phyloP scores from a whole-genome alignment of 2,113 vertebrate genomes.

The Ascaphus truei region DNA sequence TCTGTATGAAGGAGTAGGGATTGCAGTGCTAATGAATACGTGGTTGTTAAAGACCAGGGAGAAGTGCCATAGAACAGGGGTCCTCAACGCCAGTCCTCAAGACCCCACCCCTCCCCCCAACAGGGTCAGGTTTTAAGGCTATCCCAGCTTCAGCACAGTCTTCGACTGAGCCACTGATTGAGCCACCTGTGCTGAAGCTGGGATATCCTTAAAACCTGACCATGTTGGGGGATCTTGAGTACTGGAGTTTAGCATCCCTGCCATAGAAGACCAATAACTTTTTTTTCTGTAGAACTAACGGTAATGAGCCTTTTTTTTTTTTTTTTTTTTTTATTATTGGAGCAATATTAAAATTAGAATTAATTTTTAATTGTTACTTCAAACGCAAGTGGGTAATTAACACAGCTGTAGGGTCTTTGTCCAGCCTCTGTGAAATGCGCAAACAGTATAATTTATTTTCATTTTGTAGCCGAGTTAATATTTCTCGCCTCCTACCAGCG shows the following conservation, averaged over 20 bases:
- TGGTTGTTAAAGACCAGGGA: slow-evolving; percentile 68
- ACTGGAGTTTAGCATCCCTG: too few species aligned
- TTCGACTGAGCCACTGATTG: too few species aligned
- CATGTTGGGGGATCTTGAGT: too few species aligned
- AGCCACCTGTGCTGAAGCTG: too few species aligned
- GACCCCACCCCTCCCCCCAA: too few species aligned
- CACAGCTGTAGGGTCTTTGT: slow-evolving; percentile 41
- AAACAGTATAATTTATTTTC: slow-evolving; percentile 43
- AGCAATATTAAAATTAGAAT: slow-evolving; percentile 61
- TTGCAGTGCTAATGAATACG: slow-evolving; percentile 60
- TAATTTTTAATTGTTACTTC: slow-evolving; percentile 52
- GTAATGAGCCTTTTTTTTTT: slow-evolving; percentile 49
- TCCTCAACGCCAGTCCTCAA: too few species aligned
- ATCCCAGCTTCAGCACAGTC: too few species aligned
- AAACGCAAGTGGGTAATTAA: slow-evolving; percentile 47
- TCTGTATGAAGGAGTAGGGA: slow-evolving; percentile 56
- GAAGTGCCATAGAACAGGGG: too few species aligned
- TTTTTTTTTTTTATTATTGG: slow-evolving; percentile 39
- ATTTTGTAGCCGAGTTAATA: neutral
- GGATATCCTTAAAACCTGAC: too few species aligned
- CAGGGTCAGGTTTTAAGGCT: too few species aligned
- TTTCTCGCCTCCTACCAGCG: neutral
- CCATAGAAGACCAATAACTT: slow-evolving; percentile 90
- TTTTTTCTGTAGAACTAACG: slow-evolving; percentile 68
- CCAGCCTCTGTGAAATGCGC: slow-evolving; percentile 44